Percentiles rank a stretch among this genome's conserved stretches.
These are phyloP conservation scores for Tetrao urogallus DNA, from an alignment of 2,113 vertebrate genomes.

Conservation along the genomic window DNA sequence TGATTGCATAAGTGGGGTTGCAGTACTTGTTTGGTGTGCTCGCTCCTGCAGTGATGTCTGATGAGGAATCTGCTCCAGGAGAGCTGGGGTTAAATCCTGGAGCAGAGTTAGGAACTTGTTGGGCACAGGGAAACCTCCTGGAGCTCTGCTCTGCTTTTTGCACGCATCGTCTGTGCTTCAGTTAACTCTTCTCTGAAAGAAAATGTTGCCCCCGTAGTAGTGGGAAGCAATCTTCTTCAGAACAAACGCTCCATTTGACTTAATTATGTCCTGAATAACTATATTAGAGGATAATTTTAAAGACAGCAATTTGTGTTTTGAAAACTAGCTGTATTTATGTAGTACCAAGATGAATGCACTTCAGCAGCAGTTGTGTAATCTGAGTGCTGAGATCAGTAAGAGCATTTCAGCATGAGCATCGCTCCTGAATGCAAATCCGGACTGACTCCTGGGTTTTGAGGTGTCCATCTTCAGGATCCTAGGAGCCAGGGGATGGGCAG, in stretches of 20 bases:
- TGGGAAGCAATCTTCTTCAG: background rate
- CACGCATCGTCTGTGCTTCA: fast-evolving
- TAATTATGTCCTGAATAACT: background rate
- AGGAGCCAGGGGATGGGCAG: background rate
- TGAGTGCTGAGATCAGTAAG: fast-evolving
- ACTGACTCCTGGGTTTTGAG: background rate
- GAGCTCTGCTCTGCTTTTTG: background rate
- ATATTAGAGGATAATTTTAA: background rate
- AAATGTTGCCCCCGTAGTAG: background rate
- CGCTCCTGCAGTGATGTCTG: background rate
- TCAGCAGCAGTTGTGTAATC: background rate
- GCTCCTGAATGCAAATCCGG: background rate
- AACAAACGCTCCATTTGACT: background rate
- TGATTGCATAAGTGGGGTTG: background rate
- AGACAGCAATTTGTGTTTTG: background rate
- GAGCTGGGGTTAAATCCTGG: background rate
- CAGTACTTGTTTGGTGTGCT: background rate
- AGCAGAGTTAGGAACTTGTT: background rate
- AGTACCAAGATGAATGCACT: background rate
- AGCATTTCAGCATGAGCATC: background rate
- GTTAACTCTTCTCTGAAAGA: background rate
- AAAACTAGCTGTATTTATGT: background rate
- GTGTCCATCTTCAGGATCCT: background rate
- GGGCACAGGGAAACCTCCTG: background rate
- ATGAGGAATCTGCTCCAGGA: background rate